These are phyloP conservation scores for Drosophila paranaensis DNA, from an alignment of 2,888 invertebrate species.

Conservation along the genomic window DNA sequence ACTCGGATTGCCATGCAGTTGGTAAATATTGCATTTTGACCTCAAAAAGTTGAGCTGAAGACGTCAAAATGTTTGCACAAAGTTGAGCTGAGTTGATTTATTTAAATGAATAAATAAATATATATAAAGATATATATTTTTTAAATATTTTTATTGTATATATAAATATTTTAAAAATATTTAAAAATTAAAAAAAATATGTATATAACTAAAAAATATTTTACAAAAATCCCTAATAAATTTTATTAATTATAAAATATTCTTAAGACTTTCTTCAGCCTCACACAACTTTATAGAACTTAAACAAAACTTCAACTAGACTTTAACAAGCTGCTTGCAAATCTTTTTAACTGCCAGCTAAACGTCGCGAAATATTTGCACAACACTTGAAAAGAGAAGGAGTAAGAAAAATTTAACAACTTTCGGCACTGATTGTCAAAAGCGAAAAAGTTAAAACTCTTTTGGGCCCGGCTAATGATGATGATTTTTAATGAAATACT, in stretches of 20 bases:
- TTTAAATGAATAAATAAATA: too few relatives aligned
- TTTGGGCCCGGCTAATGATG: constrained; percentile 52
- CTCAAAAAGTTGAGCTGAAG: not conserved
- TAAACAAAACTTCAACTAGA: constrained; percentile 9
- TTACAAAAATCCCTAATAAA: not conserved
- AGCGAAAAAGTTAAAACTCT: constrained; percentile 22
- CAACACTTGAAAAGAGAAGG: constrained; percentile 2
- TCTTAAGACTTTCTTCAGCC: not conserved
- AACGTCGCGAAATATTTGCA: constrained; percentile 15
- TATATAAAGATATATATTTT: not conserved
- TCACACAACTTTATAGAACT: constrained; percentile 23
- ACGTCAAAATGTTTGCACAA: not conserved
- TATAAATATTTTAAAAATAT: not conserved
- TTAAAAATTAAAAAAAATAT: not conserved
- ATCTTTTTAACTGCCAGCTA: constrained; percentile 9
- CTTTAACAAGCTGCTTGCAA: constrained; percentile 38
- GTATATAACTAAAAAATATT: too few relatives aligned
- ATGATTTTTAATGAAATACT: constrained; percentile 67
- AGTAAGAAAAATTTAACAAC: constrained; percentile 9
- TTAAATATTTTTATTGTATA: not conserved
- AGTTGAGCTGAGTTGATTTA: not conserved
- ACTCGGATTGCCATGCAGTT: not conserved
- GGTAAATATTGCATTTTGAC: constrained; percentile 5
- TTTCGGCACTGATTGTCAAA: constrained; percentile 50
- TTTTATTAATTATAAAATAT: not conserved